phyloP scores from a whole-genome alignment of 2,797 vertebrate genomes.

The Helicolenus hilgendorfi region DNA sequence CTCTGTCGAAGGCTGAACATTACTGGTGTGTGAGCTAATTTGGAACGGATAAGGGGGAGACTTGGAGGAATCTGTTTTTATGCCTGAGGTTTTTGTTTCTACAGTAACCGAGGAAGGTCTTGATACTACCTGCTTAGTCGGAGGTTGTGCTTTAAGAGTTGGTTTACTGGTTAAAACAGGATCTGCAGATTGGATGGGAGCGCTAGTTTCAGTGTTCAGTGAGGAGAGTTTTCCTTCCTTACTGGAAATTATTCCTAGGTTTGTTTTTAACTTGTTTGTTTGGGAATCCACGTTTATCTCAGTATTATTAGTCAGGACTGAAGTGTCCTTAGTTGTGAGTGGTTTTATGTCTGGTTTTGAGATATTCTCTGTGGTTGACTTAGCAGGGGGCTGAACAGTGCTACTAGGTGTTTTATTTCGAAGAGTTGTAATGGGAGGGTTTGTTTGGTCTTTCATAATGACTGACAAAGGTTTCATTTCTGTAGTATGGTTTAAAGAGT shows the following conservation, averaged over 20 bases:
- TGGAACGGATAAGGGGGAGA: conserved; percentile 1
- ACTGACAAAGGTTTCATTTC: conserved; percentile 35
- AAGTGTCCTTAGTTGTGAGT: not conserved
- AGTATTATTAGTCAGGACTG: not conserved
- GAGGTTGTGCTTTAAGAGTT: conserved; percentile 10
- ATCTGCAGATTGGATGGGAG: not conserved
- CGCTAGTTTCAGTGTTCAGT: not conserved
- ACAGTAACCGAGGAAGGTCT: conserved; percentile 31
- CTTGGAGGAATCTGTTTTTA: conserved; percentile 37
- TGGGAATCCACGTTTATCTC: conserved; percentile 40
- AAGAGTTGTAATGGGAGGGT: not conserved
- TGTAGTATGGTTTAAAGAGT: conserved; percentile 19
- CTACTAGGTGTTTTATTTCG: conserved; percentile 15
- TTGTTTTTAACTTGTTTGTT: conserved; percentile 27
- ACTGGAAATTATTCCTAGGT: not conserved
- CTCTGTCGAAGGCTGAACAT: conserved; percentile 52
- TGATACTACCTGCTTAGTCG: conserved; percentile 20
- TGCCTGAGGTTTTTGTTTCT: conserved; percentile 38
- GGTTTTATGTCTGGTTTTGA: conserved; percentile 42
- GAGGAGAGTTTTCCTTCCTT: conserved; percentile 11
- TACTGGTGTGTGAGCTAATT: conserved; percentile 37
- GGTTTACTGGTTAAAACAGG: conserved; percentile 23
- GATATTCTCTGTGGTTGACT: conserved; percentile 10
- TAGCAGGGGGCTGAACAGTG: not conserved
- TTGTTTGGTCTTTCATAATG: conserved; percentile 14